Evolutionary conservation across 1,140 invertebrate genomes (phyloP).

Genomic region (Drosophila paulistorum): DNA sequence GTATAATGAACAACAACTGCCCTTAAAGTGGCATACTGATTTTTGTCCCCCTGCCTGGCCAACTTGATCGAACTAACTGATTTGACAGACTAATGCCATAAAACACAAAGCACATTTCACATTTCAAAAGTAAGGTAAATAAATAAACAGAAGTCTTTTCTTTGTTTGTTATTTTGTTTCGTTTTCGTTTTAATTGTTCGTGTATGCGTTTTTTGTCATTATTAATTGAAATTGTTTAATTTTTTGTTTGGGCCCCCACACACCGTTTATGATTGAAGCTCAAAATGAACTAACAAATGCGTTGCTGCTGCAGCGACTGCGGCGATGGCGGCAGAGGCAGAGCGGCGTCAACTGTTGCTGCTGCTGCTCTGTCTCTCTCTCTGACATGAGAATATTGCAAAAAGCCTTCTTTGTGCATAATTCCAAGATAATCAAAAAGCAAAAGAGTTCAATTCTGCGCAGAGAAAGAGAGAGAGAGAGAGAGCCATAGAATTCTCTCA

Average conservation of each 20-base stretch:
- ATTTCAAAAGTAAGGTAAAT: not conserved
- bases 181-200: not conserved
- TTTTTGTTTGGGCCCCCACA: slow-evolving; percentile 13
- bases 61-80: not conserved
- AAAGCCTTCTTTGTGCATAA: slow-evolving; percentile 46
- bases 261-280: slow-evolving; percentile 69
- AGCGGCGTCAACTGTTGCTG: slow-evolving; percentile 8
- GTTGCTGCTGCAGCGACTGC: slow-evolving; percentile 35
- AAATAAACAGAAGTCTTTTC: not conserved
- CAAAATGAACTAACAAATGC: slow-evolving; percentile 57
- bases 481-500: not conserved
- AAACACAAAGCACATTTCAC: not conserved
- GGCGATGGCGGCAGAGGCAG: not conserved
- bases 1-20: slow-evolving; percentile 11
- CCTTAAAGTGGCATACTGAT: not conserved
- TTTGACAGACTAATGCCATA: not conserved
- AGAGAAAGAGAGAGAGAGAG: slow-evolving; percentile 15
- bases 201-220: slow-evolving; percentile 20
- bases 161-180: not conserved
- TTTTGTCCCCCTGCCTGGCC: not conserved
- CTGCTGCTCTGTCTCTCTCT: not conserved
- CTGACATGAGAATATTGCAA: not conserved
- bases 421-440: slow-evolving; percentile 47
- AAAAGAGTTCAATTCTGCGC: slow-evolving; percentile 35
- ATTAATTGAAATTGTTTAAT: too few species aligned